Evolutionary conservation across 2,888 invertebrate genomes (phyloP), one percentile per base, ranked within the genome.

Genomic region (Lypha dubia): DNA sequence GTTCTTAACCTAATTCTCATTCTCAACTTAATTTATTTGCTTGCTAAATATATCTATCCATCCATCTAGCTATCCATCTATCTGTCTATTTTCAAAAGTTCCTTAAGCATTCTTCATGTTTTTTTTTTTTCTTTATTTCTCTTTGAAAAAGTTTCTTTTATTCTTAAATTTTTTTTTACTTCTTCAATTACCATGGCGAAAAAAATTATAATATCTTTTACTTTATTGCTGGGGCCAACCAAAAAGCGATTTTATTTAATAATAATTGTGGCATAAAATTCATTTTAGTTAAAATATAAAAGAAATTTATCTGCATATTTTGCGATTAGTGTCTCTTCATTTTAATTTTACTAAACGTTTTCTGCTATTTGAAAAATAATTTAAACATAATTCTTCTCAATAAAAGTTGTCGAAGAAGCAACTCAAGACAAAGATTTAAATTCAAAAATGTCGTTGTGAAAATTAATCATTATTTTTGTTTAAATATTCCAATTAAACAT

Each of bases 1-100:
- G 76, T 77, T 77, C 68, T 84, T 84, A 84, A 68, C 67, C 80
- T 80, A 84, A 73, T 80, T 84, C 56, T 28, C 11, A 15, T 32
- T 28, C 20, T 65, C 24, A 35, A 38, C 44, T 62, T 51, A 11
- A 70, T 38, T 41, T 41, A 28, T 80, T 73, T 56, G 35, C 49
- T 17, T 17, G 22, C 35, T n/a, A n/a, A 24, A 24, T 15, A 24
- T 51, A 46, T 11, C 20, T 53, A 49, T 77, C n/a, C n/a, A n/a
- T n/a, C n/a, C n/a, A n/a, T n/a, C n/a, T n/a, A n/a, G n/a, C n/a
- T n/a, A n/a, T n/a, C n/a, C n/a, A n/a, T n/a, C n/a, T n/a, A n/a
- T n/a, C n/a, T n/a, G n/a, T n/a, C 32, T 62, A 28, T 8, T 62
- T 74, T 24, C 6, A 44, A 49, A 62, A 44, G 22, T n/a, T 60